Percentiles rank a stretch among this genome's conserved stretches.
Conservation (phyloP, 2,113 vertebrate genomes). For the Calcarius ornatus region DNA sequence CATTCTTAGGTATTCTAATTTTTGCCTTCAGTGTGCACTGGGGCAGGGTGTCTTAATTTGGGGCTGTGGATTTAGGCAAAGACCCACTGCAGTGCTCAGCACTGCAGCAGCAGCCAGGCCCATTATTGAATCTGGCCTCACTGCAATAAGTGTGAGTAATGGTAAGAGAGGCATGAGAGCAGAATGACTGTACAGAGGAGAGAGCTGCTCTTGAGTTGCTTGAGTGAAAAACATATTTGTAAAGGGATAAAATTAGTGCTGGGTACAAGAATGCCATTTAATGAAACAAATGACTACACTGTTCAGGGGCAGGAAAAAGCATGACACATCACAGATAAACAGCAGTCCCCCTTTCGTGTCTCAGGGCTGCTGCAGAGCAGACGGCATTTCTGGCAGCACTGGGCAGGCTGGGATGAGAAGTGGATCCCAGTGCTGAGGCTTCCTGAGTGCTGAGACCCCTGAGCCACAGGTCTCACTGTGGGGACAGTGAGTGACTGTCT, state of each 20-base stretch:
- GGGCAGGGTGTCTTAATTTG: background rate
- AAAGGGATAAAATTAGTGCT: conserved; percentile 31
- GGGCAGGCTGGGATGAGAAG: background rate
- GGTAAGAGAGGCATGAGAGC: background rate
- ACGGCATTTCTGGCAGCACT: fast-evolving
- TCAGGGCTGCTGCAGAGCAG: background rate
- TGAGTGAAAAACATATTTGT: conserved; percentile 14
- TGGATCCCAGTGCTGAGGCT: background rate
- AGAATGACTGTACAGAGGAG: conserved; percentile 14
- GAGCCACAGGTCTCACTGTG: fast-evolving
- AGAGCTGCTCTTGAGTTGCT: background rate
- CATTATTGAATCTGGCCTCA: background rate
- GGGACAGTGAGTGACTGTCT: background rate
- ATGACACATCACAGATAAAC: background rate
- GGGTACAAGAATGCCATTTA: conserved; percentile 5
- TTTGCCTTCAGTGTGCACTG: background rate
- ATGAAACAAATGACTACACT: background rate
- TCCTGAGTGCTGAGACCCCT: fast-evolving
- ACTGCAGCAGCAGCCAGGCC: background rate
- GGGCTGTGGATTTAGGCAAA: background rate
- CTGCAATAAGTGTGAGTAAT: background rate
- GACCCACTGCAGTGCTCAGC: background rate
- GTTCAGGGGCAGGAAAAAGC: background rate
- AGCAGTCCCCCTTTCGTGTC: background rate
- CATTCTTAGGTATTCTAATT: background rate